Percentiles rank a stretch among this genome's conserved stretches.
Conservation (phyloP, 2,113 vertebrate species). For the Polypterus senegalus region DNA sequence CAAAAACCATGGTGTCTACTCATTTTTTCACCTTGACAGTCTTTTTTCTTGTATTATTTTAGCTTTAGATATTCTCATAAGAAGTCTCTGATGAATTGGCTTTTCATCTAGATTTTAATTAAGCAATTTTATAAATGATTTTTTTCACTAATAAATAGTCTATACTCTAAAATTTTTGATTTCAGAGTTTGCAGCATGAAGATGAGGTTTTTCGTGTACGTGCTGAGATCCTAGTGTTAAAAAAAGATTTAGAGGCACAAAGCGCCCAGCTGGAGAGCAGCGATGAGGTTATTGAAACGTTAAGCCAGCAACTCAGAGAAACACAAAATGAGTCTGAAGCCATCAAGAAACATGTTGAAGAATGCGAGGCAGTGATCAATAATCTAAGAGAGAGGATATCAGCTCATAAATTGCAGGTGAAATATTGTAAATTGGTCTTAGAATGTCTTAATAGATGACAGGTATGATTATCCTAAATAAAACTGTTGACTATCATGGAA, state of each 20-base stretch:
- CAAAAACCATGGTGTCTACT: too few species aligned
- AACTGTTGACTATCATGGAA: too few species aligned
- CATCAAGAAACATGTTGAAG: slow-evolving; percentile 31
- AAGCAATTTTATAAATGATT: too few species aligned
- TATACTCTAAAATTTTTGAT: too few species aligned
- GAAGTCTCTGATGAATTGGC: too few species aligned
- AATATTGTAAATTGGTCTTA: too few species aligned
- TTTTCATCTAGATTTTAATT: too few species aligned
- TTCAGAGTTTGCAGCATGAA: slow-evolving; percentile 13
- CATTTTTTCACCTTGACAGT: too few species aligned
- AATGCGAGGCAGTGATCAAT: slow-evolving; percentile 39
- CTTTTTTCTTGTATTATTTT: background rate
- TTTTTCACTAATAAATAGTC: too few species aligned
- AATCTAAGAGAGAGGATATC: slow-evolving; percentile 36
- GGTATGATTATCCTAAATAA: too few species aligned
- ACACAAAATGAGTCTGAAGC: slow-evolving; percentile 33
- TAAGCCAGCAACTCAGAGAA: slow-evolving; percentile 38
- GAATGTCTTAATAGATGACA: too few species aligned
- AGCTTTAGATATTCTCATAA: too few species aligned
- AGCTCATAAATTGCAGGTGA: slow-evolving; percentile 21
- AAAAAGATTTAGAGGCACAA: slow-evolving; percentile 30
- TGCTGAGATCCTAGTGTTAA: slow-evolving; percentile 23
- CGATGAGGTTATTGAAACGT: slow-evolving; percentile 27
- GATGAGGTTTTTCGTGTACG: slow-evolving; percentile 22
- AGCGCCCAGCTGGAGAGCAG: slow-evolving; percentile 34